Percentiles rank a stretch among this genome's conserved stretches.
Conservation (phyloP, 2,797 vertebrate genomes). For the Spea hammondii region DNA sequence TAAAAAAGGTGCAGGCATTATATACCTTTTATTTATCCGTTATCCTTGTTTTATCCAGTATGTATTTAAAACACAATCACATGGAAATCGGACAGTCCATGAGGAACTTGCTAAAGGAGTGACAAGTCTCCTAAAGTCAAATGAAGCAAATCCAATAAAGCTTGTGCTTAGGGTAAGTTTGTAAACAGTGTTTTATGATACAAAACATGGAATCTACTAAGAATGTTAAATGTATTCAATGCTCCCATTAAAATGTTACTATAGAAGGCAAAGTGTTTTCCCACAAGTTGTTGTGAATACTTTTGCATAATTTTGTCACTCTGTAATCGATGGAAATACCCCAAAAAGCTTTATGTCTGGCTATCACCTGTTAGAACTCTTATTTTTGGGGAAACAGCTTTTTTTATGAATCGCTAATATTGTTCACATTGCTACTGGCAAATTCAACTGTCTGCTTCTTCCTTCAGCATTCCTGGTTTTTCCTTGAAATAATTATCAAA, state of each 20-base stretch:
- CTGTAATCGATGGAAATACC: too few species aligned
- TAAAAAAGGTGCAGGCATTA: neutral
- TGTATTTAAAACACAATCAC: constrained; percentile 86
- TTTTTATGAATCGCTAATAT: neutral
- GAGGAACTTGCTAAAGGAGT: constrained; percentile 91
- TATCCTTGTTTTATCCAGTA: constrained; percentile 70
- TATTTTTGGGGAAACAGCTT: too few species aligned
- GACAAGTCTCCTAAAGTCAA: constrained; percentile 88
- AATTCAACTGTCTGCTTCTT: constrained; percentile 40
- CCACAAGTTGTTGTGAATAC: too few species aligned
- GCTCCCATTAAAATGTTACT: too few species aligned
- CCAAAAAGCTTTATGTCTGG: too few species aligned
- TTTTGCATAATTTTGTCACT: too few species aligned
- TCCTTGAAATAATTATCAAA: constrained; percentile 91
- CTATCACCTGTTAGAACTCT: too few species aligned
- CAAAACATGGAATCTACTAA: too few species aligned
- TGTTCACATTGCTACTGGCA: neutral
- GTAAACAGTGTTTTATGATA: neutral
- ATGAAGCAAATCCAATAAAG: constrained; percentile 81
- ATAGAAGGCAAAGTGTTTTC: too few species aligned
- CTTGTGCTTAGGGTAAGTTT: constrained; percentile 84
- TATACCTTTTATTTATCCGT: neutral
- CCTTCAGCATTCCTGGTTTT: constrained; percentile 95
- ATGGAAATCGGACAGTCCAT: constrained; percentile 86
- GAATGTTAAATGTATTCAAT: too few species aligned